These are phyloP conservation scores for Oegoconia quadripuncta DNA, from an alignment of 2,888 invertebrate genomes.

Conservation along the genomic window DNA sequence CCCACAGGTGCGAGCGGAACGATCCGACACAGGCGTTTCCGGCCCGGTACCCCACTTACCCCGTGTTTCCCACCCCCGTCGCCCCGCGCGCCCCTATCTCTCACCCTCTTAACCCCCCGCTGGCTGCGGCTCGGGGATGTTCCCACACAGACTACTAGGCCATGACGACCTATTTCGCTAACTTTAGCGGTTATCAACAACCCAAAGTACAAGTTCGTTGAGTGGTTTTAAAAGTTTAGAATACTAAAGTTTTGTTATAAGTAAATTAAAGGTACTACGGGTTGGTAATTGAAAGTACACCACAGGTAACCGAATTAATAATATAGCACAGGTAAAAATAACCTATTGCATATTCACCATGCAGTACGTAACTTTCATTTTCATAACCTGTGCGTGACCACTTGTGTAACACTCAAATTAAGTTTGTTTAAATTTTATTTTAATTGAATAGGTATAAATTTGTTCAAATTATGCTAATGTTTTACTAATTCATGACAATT, in stretches of 20 bases:
- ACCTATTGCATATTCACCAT: neutral
- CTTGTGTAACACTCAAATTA: neutral
- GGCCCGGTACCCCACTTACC: conserved; percentile 65
- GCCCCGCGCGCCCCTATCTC: conserved; percentile 33
- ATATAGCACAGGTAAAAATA: no score
- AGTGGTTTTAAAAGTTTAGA: no score
- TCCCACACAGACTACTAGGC: conserved; percentile 64
- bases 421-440: conserved; percentile 6
- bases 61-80: conserved; percentile 36
- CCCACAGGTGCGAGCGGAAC: conserved; percentile 68
- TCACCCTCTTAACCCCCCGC: conserved; percentile 28
- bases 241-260: no score
- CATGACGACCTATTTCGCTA: conserved; percentile 64
- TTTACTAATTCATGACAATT: conserved; percentile 2
- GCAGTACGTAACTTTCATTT: conserved; percentile 5
- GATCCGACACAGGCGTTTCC: conserved; percentile 69
- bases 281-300: no score
- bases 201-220: no score
- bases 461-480: neutral
- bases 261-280: no score
- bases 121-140: conserved; percentile 40
- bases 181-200: conserved; percentile 40
- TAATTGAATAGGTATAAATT: neutral
- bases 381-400: conserved; percentile 16
- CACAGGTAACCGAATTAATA: no score